Evolutionary conservation across 2,888 invertebrate species (phyloP).

Genomic region (Gari tellinella): DNA sequence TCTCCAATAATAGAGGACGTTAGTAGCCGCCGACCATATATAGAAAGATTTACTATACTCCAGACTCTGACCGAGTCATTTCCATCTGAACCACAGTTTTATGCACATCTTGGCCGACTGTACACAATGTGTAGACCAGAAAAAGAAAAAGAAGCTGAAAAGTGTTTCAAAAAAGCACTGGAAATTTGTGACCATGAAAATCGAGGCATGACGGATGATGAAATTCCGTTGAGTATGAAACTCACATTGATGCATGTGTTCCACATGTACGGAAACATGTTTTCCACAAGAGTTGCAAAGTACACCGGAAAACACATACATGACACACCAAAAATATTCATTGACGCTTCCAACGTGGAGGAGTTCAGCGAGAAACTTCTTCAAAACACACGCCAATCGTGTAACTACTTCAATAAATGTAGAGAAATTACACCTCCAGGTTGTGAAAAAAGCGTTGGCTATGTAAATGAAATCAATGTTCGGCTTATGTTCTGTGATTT

Average conservation of each 20-base stretch:
- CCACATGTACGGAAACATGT: constrained; percentile 66
- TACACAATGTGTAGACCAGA: constrained; percentile 51
- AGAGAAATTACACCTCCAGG: constrained; percentile 57
- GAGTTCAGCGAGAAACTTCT: constrained; percentile 21
- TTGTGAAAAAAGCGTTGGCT: constrained; percentile 29
- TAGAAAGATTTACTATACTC: constrained; percentile 55
- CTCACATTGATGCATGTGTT: constrained; percentile 59
- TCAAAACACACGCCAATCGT: constrained; percentile 46
- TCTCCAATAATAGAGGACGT: constrained; percentile 58
- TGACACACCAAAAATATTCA: constrained; percentile 21
- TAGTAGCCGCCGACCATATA: constrained; percentile 38
- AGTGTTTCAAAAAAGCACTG: constrained; percentile 48
- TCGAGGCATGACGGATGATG: constrained; percentile 7
- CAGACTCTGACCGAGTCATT: constrained; percentile 42
- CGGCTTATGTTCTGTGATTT: constrained; percentile 21
- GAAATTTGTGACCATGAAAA: constrained; percentile 32
- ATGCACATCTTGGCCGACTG: constrained; percentile 58
- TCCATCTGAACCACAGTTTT: constrained; percentile 54
- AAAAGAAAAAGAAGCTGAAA: constrained; percentile 45
- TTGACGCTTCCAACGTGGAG: constrained; percentile 20
- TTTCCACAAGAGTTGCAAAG: constrained; percentile 29
- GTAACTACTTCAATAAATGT: constrained; percentile 54
- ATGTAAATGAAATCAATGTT: constrained; percentile 28
- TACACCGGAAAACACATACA: constrained; percentile 44
- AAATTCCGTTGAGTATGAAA: constrained; percentile 46